These are phyloP conservation scores for Ceratina australensis DNA, from an alignment of 1,140 invertebrate genomes.

Conservation along the genomic window DNA sequence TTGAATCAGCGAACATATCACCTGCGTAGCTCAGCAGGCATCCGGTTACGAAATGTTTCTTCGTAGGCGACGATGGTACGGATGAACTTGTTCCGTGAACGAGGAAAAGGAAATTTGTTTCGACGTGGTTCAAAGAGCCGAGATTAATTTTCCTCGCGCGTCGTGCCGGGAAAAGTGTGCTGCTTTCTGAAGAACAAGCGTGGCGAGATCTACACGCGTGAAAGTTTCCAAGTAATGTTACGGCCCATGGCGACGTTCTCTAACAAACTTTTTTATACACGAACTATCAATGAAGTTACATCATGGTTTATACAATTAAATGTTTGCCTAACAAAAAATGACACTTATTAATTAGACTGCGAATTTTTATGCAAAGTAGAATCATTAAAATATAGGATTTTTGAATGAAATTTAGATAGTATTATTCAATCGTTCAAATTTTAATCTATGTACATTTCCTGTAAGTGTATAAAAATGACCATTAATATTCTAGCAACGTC, in stretches of 20 bases:
- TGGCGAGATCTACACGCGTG: neutral
- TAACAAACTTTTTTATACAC: neutral
- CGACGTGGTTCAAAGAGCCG: neutral
- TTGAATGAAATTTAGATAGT: neutral
- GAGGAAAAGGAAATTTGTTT: constrained; percentile 11
- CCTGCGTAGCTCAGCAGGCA: constrained; percentile 43
- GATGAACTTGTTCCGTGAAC: constrained; percentile 36
- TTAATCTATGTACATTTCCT: too few species aligned
- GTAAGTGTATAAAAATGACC: too few species aligned
- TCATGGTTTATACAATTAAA: neutral
- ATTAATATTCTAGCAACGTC: neutral
- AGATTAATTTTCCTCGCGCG: constrained; percentile 21
- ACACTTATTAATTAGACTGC: too few species aligned
- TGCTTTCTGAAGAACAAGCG: neutral
- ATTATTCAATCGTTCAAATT: too few species aligned
- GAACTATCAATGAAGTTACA: neutral
- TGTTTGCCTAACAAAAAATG: too few species aligned
- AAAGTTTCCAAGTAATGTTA: neutral
- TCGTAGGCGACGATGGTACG: neutral
- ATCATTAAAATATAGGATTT: neutral
- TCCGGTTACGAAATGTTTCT: constrained; percentile 13
- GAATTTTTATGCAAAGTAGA: too few species aligned
- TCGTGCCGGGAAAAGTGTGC: neutral
- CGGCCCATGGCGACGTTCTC: neutral
- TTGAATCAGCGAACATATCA: constrained; percentile 40